A percentile compares a stretch with the other conserved stretches of the same genome.
Evolutionary conservation across 2,113 vertebrate genomes (phyloP).

Genomic region (Clarias magur): DNA sequence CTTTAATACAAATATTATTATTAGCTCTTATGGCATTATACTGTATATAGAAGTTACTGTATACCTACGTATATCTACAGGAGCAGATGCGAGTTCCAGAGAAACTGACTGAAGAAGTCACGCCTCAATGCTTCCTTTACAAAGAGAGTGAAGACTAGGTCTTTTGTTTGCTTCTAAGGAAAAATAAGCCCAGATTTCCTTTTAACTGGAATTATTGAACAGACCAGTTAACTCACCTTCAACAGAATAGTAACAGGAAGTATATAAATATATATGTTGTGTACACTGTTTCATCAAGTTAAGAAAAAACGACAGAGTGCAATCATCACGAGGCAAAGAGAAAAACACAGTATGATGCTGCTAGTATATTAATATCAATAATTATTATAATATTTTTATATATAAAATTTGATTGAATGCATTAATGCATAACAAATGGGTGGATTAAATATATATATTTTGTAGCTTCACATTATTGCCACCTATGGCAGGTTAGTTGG

Average conservation of each 20-base stretch:
- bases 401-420: background rate
- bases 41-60: too few relatives aligned
- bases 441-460: background rate
- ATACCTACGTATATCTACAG: too few relatives aligned
- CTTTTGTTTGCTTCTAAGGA: background rate
- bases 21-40: background rate
- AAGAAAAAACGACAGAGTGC: background rate
- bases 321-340: background rate
- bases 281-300: background rate
- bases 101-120: background rate
- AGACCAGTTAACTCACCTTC: background rate
- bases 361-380: background rate
- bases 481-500: slow-evolving; percentile 35
- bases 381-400: background rate
- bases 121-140: background rate
- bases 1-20: background rate
- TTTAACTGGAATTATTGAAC: background rate
- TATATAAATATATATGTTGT: background rate
- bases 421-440: background rate
- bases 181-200: background rate
- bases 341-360: background rate
- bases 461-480: background rate
- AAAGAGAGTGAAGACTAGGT: background rate
- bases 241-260: background rate
- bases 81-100: background rate